Evolutionary conservation across 2,797 vertebrate species (phyloP).

Genomic region (Neosalanx taihuensis): DNA sequence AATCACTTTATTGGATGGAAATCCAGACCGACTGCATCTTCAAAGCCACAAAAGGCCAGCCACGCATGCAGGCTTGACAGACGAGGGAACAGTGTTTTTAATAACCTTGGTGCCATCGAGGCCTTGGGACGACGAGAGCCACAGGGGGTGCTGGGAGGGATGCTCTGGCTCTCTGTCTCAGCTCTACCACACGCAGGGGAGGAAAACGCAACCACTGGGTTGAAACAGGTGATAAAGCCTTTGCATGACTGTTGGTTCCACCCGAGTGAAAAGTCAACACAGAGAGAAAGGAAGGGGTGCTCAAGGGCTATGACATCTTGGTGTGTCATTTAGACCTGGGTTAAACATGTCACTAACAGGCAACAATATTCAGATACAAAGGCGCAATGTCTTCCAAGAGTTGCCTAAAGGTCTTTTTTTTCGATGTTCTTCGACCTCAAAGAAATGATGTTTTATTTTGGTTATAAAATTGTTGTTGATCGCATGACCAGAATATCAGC

Average conservation of each 20-base stretch:
- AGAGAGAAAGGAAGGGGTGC: background rate
- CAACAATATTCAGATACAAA: conserved; percentile 9
- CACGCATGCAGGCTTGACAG: conserved; percentile 56
- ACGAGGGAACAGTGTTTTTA: conserved; percentile 63
- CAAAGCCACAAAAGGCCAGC: conserved; percentile 73
- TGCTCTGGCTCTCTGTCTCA: conserved; percentile 27
- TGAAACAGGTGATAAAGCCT: conserved; percentile 49
- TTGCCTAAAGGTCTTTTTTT: background rate
- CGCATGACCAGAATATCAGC: too few species aligned
- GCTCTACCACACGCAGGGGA: conserved; percentile 45
- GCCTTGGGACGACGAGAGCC: conserved; percentile 46
- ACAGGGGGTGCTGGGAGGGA: conserved; percentile 36
- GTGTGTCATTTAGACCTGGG: conserved; percentile 39
- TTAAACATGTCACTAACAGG: conserved; percentile 19
- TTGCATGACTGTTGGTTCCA: conserved; percentile 17
- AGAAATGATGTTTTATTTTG: too few species aligned
- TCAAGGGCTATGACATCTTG: conserved; percentile 31
- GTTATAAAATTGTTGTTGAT: too few species aligned
- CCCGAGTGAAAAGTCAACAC: conserved; percentile 36
- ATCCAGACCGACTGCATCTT: conserved; percentile 69
- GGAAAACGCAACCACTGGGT: background rate
- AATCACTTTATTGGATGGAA: conserved; percentile 66
- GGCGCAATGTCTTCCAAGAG: conserved; percentile 12
- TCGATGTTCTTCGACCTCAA: too few species aligned
- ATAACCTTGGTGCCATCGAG: conserved; percentile 57